Evolutionary conservation across 2,113 vertebrate genomes (phyloP).

Genomic region (Rhegmatorhina hoffmannsi): DNA sequence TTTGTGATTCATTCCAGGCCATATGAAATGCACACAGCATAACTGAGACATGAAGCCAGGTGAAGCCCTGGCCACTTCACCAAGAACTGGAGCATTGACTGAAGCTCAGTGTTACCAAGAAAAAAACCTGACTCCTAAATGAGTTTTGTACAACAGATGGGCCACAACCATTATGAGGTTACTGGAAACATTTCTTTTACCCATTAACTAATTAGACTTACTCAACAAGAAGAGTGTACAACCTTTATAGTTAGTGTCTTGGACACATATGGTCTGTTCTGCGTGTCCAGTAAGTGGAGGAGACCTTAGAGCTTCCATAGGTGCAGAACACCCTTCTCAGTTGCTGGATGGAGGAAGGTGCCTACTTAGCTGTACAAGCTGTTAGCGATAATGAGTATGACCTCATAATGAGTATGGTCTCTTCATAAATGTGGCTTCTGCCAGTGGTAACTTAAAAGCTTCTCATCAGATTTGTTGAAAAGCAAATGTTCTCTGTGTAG

Average conservation of each 20-base stretch:
- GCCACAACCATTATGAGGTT: background rate
- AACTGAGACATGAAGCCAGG: background rate
- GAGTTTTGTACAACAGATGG: background rate
- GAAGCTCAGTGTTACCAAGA: background rate
- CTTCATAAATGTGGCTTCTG: background rate
- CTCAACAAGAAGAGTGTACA: background rate
- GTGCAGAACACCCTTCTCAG: background rate
- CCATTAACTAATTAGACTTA: background rate
- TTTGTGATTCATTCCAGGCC: background rate
- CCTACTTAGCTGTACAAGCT: background rate
- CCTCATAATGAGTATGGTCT: background rate
- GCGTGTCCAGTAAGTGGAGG: background rate
- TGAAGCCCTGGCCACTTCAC: background rate
- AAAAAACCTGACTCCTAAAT: background rate
- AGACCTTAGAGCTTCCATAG: background rate
- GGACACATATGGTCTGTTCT: background rate
- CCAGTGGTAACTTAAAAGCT: background rate
- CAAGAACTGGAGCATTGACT: background rate
- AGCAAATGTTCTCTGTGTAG: conserved; percentile 68
- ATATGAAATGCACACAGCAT: background rate
- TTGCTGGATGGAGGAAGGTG: background rate
- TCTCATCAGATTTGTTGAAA: background rate
- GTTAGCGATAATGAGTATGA: background rate
- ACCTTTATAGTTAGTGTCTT: background rate
- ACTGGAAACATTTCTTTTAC: background rate